Evolutionary conservation across 2,797 vertebrate genomes (phyloP), one percentile per base, ranked within the genome.

Genomic region (Pterois miles): DNA sequence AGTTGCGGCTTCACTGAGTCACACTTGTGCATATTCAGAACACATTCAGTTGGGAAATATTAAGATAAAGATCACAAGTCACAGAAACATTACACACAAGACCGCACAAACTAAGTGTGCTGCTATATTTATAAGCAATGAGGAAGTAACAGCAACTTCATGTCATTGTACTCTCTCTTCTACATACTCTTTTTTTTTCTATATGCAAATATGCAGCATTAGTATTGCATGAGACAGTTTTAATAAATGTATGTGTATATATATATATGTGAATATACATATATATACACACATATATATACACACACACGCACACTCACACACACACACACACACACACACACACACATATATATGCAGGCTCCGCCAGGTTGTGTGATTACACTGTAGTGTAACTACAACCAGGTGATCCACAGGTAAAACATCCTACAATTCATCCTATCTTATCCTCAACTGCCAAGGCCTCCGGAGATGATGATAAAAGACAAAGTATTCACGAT

Each of bases 31-130:
- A 71, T 43, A 7, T 23, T 31, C 12, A 78, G 8, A 64, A 20
- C 22, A 43, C 11, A 22, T 18, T 8, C 18, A 6, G 9, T 1
- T 23, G 16, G 10, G 14, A 70, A 66, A 36, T 53, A 27, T 46
- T n/a, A 11, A 1, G 16, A 87, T 75, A n/a, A 40, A 58, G n/a
- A 71, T 73, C 53, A 67, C 62, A 64, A 62, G 64, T 80, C 72
- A 77, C 38, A 48, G 38, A 70, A 79, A 63, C 34, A 73, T 76
- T 65, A 58, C 48, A 74, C 54, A 38, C 11, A 43, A 31, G 27
- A 64, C 69, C 53, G 48, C 52, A 81, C 16, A 16, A 8, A 58
- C 0, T 22, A 9, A 48, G 18, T 18, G 11, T 46, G 56, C 16
- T n/a, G 3, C 48, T 48, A 11, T 67, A 10, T n/a, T 58, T 12